A percentile compares a stretch with the other conserved stretches of the same genome.
Evolutionary conservation across 2,888 invertebrate genomes (phyloP).

Genomic region (Cosmorhoe ocellata): DNA sequence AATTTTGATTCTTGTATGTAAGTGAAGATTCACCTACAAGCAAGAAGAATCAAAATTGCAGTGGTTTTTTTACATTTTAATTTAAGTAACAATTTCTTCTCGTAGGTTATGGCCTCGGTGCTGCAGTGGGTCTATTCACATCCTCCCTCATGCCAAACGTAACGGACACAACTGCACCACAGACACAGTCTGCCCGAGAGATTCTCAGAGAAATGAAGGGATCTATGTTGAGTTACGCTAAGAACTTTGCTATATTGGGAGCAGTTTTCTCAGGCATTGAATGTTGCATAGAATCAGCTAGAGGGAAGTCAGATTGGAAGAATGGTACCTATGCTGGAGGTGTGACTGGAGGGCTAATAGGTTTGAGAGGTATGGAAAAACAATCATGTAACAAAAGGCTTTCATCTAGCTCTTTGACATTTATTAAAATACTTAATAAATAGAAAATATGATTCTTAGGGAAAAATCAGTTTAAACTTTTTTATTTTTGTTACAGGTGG

Average conservation of each 20-base stretch:
- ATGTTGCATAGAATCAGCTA: conserved; percentile 96
- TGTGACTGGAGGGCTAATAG: conserved; percentile 96
- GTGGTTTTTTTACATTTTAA: too few relatives aligned
- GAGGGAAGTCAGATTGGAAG: conserved; percentile 97
- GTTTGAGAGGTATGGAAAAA: conserved; percentile 88
- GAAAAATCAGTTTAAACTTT: not conserved
- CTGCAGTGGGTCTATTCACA: conserved; percentile 97
- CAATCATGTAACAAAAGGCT: too few relatives aligned
- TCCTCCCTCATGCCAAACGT: conserved; percentile 97
- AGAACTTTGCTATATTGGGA: conserved; percentile 98
- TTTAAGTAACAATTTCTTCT: not conserved
- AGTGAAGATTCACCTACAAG: too few relatives aligned
- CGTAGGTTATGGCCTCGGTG: conserved; percentile 95
- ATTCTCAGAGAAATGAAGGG: conserved; percentile 95
- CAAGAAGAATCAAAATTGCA: too few relatives aligned
- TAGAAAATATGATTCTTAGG: too few relatives aligned
- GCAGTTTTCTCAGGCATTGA: conserved; percentile 97
- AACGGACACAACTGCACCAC: conserved; percentile 84
- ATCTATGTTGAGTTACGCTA: conserved; percentile 95
- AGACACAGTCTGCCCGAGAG: conserved; percentile 91
- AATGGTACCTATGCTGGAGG: conserved; percentile 98
- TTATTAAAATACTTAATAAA: too few relatives aligned
- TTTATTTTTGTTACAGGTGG: conserved; percentile 87
- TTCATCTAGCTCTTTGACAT: too few relatives aligned
- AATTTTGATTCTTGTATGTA: too few relatives aligned